Conservation (phyloP, 2,797 vertebrate species). For the Aldrovandia affinis region DNA sequence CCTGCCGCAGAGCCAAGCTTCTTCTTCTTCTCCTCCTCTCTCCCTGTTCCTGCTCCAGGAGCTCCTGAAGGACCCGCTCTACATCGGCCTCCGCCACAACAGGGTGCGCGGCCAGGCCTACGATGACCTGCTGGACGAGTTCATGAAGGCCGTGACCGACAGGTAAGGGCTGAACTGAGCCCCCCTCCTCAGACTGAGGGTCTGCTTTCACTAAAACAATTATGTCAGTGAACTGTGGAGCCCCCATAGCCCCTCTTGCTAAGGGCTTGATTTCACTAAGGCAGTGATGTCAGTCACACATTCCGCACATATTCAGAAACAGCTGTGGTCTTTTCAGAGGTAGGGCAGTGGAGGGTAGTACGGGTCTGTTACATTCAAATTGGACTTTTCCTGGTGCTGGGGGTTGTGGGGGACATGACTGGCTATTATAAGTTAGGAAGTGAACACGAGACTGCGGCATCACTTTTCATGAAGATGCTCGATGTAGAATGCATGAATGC, state of each 20-base stretch:
- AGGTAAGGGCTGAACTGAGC: slow-evolving; percentile 72
- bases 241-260: not conserved
- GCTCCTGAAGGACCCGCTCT: slow-evolving; percentile 90
- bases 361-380: not conserved
- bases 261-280: not conserved
- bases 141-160: slow-evolving; percentile 92
- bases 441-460: not conserved
- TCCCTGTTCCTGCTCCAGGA: slow-evolving; percentile 66
- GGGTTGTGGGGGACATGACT: not conserved
- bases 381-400: not conserved
- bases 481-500: not conserved
- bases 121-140: slow-evolving; percentile 93
- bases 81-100: slow-evolving; percentile 92
- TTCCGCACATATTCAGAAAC: not conserved
- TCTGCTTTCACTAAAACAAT: not conserved
- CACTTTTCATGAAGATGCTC: not conserved
- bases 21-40: not conserved
- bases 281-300: not conserved
- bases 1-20: not conserved
- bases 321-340: not conserved
- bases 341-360: not conserved
- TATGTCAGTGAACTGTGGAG: no score
- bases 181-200: not conserved
- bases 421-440: not conserved
- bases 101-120: slow-evolving; percentile 88